phyloP scores from a whole-genome alignment of 2,888 invertebrate species.

The Baronia brevicornis region DNA sequence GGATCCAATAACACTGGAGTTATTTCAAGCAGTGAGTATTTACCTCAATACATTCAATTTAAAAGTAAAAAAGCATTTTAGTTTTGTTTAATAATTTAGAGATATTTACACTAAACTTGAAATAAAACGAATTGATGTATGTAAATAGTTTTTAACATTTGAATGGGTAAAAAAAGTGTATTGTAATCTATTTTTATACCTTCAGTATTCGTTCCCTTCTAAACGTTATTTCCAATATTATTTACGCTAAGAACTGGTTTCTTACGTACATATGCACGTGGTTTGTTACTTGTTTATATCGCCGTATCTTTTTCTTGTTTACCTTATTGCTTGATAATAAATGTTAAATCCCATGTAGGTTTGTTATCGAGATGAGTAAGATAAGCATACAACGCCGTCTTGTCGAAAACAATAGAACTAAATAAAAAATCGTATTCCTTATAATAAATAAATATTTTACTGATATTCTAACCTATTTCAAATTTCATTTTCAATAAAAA shows the following conservation, averaged over 20 bases:
- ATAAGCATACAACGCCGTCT: slow-evolving; percentile 8
- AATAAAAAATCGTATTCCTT: no score
- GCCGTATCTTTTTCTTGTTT: slow-evolving; percentile 16
- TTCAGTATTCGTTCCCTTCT: slow-evolving; percentile 11
- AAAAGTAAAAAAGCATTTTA: not conserved
- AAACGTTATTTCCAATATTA: slow-evolving; percentile 11
- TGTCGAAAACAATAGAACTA: slow-evolving; percentile 2
- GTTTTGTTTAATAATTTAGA: not conserved
- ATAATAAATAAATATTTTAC: no score
- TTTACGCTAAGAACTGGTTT: slow-evolving; percentile 21
- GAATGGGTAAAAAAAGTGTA: not conserved
- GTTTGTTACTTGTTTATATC: slow-evolving; percentile 14
- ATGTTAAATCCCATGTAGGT: slow-evolving; percentile 4
- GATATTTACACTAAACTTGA: not conserved
- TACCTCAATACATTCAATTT: slow-evolving; percentile 3
- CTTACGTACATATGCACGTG: slow-evolving; percentile 22
- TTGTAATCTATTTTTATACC: slow-evolving; percentile 5
- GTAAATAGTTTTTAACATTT: no score
- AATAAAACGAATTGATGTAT: not conserved
- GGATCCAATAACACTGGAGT: slow-evolving; percentile 50
- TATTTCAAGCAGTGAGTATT: slow-evolving; percentile 52
- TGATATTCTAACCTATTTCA: no score
- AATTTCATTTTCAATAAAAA: no score
- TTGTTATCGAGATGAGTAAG: slow-evolving; percentile 8
- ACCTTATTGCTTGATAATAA: slow-evolving; percentile 11